phyloP scores from a whole-genome alignment of 2,888 invertebrate species.

The Morpho deidamia region DNA sequence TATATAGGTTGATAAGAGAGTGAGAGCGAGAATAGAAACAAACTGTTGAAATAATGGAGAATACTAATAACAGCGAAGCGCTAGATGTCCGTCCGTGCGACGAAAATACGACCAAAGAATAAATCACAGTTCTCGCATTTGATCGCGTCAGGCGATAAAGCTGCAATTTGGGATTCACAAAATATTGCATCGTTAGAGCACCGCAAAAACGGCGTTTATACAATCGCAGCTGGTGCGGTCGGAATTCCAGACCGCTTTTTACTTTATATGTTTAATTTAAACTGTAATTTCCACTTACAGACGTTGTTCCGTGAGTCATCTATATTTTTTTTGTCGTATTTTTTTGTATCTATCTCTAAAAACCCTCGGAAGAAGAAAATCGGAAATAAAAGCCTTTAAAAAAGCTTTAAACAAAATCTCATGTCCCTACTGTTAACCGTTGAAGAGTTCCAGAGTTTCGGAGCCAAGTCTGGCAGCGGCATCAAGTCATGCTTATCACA shows the following conservation, averaged over 20 bases:
- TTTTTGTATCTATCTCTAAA: too few species aligned
- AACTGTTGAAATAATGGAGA: too few species aligned
- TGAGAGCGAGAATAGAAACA: too few species aligned
- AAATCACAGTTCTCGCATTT: constrained; percentile 43
- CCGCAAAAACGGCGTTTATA: constrained; percentile 23
- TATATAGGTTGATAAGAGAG: too few species aligned
- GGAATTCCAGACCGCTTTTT: constrained; percentile 19
- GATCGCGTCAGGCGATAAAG: constrained; percentile 52
- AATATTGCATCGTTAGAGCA: constrained; percentile 31
- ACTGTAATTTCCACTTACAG: background rate
- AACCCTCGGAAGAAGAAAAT: too few species aligned
- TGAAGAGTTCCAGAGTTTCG: too few species aligned
- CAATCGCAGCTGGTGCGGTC: constrained; percentile 21
- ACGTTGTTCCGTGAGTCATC: background rate
- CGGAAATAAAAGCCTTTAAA: too few species aligned
- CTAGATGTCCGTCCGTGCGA: constrained; percentile 10
- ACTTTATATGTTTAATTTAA: constrained; percentile 1
- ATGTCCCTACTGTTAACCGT: too few species aligned
- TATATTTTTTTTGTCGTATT: too few species aligned
- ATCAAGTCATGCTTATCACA: too few species aligned
- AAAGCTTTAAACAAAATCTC: too few species aligned
- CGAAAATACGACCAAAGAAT: constrained; percentile 29
- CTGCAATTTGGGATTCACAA: constrained; percentile 53
- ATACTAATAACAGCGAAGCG: background rate
- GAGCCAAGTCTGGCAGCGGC: too few species aligned